phyloP scores from a whole-genome alignment of 2,113 vertebrate species.

The Sinocyclocheilus rhinocerous region DNA sequence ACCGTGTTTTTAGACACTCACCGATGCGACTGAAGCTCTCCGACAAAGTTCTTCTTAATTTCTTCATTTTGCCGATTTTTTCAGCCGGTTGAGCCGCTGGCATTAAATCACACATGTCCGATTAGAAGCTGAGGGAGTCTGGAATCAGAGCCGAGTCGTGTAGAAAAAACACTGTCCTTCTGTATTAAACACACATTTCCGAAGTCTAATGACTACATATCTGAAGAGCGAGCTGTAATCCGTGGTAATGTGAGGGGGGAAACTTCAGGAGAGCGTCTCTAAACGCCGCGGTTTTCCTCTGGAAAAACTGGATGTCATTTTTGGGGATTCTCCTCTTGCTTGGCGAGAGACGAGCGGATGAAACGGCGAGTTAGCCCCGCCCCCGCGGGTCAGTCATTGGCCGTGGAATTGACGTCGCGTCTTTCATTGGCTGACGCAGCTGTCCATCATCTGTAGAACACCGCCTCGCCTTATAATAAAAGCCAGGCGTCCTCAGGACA shows the following conservation, averaged over 20 bases:
- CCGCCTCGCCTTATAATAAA: conserved; percentile 31
- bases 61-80: conserved; percentile 93
- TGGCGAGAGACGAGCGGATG: conserved; percentile 43
- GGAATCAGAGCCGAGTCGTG: conserved; percentile 54
- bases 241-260: neutral
- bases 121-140: neutral
- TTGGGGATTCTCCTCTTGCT: conserved; percentile 68
- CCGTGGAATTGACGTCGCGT: neutral
- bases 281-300: conserved; percentile 34
- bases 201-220: conserved; percentile 32
- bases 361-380: conserved; percentile 58
- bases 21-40: conserved; percentile 95
- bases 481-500: neutral
- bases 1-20: conserved; percentile 69
- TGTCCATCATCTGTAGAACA: conserved; percentile 48
- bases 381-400: conserved; percentile 63
- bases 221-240: neutral
- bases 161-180: conserved; percentile 26
- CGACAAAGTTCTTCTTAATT: conserved; percentile 97
- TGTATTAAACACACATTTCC: conserved; percentile 58
- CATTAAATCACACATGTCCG: conserved; percentile 81
- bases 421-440: conserved; percentile 45
- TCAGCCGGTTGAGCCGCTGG: conserved; percentile 79
- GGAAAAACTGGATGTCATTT: conserved; percentile 72
- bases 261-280: neutral